phyloP scores from a whole-genome alignment of 1,140 invertebrate species.

The Dendrolimus kikuchii region DNA sequence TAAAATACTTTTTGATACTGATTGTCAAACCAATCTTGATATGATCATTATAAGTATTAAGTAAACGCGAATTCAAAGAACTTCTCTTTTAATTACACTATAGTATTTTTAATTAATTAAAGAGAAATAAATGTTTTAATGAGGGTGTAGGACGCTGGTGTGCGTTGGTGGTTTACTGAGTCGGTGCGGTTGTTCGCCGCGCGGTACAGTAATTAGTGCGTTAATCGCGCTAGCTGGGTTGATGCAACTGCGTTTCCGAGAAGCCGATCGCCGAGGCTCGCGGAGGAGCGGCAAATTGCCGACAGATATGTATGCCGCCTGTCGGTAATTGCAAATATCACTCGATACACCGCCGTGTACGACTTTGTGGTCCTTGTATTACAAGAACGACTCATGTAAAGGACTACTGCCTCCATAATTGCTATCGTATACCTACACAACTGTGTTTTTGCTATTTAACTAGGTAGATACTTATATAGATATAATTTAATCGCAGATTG shows the following conservation, averaged over 20 bases:
- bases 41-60: too few relatives aligned
- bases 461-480: background rate
- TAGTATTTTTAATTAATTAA: slow-evolving; percentile 1
- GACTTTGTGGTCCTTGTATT: slow-evolving; percentile 36
- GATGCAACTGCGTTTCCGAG: slow-evolving; percentile 60
- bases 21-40: too few relatives aligned
- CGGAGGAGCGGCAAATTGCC: slow-evolving; percentile 59
- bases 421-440: background rate
- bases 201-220: slow-evolving; percentile 47
- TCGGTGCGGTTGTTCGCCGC: slow-evolving; percentile 4
- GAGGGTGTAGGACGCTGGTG: background rate
- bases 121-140: background rate
- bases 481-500: too few relatives aligned
- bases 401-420: slow-evolving; percentile 7
- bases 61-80: too few relatives aligned
- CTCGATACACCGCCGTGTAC: slow-evolving; percentile 26
- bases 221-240: slow-evolving; percentile 49
- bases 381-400: slow-evolving; percentile 25
- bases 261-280: slow-evolving; percentile 50
- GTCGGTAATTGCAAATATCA: slow-evolving; percentile 65
- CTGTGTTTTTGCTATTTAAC: slow-evolving; percentile 1
- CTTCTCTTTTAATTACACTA: too few relatives aligned
- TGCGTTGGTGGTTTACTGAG: slow-evolving; percentile 5
- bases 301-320: slow-evolving; percentile 61
- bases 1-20: too few relatives aligned